Percentiles rank a stretch among this genome's conserved stretches.
phyloP scores from a whole-genome alignment of 2,888 invertebrate genomes.

The Phymatocera aterrima region DNA sequence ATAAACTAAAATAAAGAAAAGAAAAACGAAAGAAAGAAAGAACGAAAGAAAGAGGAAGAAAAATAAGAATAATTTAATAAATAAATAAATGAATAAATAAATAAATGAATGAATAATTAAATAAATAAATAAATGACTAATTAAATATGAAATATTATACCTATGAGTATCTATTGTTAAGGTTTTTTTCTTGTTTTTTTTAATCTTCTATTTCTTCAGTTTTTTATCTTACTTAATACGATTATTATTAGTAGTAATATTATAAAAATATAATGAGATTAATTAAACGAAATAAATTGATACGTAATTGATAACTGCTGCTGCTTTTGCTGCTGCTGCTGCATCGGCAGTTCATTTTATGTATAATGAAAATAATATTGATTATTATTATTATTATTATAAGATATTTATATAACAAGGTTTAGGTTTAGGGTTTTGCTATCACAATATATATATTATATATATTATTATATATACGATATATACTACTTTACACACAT shows the following conservation, averaged over 20 bases:
- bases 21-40: conserved; percentile 63
- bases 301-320: background rate
- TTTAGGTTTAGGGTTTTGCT: background rate
- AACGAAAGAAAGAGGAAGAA: conserved; percentile 1
- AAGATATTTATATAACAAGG: background rate
- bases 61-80: conserved; percentile 52
- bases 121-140: background rate
- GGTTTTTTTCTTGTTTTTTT: background rate
- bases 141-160: conserved; percentile 10
- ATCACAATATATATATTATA: background rate
- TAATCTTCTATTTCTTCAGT: background rate
- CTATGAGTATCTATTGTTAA: background rate
- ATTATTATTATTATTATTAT: no score
- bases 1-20: conserved; percentile 44
- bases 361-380: background rate
- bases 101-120: conserved; percentile 6
- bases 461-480: no score
- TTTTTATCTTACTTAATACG: background rate
- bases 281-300: background rate
- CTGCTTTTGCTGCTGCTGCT: background rate
- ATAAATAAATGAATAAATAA: conserved; percentile 43
- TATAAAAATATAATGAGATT: background rate
- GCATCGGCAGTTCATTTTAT: background rate
- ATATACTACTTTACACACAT: no score
- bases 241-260: background rate